Percentiles rank a stretch among this genome's conserved stretches.
Conservation (phyloP, 2,888 invertebrate genomes). For the Orchesellides sinensis region DNA sequence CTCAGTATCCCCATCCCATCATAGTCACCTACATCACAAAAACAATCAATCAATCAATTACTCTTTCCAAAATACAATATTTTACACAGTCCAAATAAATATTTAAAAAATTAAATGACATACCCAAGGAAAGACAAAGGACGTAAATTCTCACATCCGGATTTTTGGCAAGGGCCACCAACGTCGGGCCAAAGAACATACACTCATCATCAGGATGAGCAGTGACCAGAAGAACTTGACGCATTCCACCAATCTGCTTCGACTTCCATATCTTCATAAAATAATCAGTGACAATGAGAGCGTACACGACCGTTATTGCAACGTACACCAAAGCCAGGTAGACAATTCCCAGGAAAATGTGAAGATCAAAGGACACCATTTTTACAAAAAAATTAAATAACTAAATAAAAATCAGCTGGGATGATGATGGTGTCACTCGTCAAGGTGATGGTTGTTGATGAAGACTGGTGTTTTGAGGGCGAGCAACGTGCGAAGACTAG, state of each 20-base stretch:
- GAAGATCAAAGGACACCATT: slow-evolving; percentile 54
- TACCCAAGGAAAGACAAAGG: slow-evolving; percentile 91
- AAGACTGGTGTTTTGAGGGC: too few species aligned
- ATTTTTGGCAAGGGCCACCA: slow-evolving; percentile 83
- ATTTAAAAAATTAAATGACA: not conserved
- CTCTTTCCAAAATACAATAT: too few species aligned
- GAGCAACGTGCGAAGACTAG: too few species aligned
- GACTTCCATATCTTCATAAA: slow-evolving; percentile 59
- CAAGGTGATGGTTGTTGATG: too few species aligned
- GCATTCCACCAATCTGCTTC: slow-evolving; percentile 48
- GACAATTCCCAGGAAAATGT: slow-evolving; percentile 53
- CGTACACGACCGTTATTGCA: slow-evolving; percentile 47
- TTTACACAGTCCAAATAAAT: too few species aligned
- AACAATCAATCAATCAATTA: slow-evolving; percentile 19
- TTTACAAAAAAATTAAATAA: too few species aligned
- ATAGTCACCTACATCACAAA: slow-evolving; percentile 81
- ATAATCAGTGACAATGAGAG: slow-evolving; percentile 51
- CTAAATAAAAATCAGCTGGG: too few species aligned
- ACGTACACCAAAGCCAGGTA: slow-evolving; percentile 49
- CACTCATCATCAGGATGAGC: slow-evolving; percentile 99
- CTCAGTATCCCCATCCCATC: slow-evolving; percentile 83
- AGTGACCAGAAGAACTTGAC: slow-evolving; percentile 86
- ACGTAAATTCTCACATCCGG: slow-evolving; percentile 85
- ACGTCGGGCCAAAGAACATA: slow-evolving; percentile 98
- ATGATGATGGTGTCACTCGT: too few species aligned